Evolutionary conservation across 2,888 invertebrate genomes (phyloP).

Genomic region (Meghimatium bilineatum): DNA sequence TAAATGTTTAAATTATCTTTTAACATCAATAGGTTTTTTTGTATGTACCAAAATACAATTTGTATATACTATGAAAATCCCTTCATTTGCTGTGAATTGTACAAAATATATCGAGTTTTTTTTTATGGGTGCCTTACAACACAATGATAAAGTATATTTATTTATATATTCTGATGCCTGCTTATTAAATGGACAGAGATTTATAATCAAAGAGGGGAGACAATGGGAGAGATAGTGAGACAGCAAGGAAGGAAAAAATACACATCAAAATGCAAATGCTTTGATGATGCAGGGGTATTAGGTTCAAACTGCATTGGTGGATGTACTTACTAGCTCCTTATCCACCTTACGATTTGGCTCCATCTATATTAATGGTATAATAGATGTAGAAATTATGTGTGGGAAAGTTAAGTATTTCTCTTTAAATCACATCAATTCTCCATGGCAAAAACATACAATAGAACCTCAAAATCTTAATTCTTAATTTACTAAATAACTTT

Average conservation of each 20-base stretch:
- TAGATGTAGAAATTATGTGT: constrained; percentile 20
- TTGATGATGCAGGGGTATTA: constrained; percentile 22
- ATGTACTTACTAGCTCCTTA: constrained; percentile 86
- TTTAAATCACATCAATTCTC: constrained; percentile 1
- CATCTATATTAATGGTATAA: constrained; percentile 80
- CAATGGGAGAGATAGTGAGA: background rate
- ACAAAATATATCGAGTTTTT: too few species aligned
- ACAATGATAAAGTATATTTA: background rate
- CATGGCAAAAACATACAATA: background rate
- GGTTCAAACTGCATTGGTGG: constrained; percentile 20
- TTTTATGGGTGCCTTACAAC: background rate
- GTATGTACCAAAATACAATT: too few species aligned
- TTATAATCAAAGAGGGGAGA: background rate
- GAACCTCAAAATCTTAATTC: too few species aligned
- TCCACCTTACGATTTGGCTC: constrained; percentile 89
- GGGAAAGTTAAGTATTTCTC: background rate
- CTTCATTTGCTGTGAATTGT: too few species aligned
- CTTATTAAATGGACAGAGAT: too few species aligned
- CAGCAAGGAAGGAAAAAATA: background rate
- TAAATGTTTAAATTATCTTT: too few species aligned
- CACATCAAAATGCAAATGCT: constrained; percentile 12
- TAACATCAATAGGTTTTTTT: too few species aligned
- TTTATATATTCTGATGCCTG: constrained; percentile 33
- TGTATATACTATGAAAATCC: too few species aligned
- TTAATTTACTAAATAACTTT: too few species aligned